phyloP scores from a whole-genome alignment of 1,140 invertebrate genomes.

The Chrysopa pallens region DNA sequence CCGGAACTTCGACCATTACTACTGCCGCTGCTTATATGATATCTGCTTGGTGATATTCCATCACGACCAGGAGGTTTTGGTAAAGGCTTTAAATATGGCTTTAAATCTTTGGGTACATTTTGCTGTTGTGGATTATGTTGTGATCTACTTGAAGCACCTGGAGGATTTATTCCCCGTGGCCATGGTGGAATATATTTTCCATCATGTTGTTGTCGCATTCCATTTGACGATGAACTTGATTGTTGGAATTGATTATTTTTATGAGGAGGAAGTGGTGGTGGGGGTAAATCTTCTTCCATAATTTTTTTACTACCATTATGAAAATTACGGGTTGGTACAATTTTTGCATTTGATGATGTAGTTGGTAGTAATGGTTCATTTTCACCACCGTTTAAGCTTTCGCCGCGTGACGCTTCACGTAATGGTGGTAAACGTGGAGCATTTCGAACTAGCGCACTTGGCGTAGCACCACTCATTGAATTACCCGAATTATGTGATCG shows the following conservation, averaged over 20 bases:
- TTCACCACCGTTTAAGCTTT: slow-evolving; percentile 32
- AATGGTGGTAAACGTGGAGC: slow-evolving; percentile 16
- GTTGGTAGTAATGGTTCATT: slow-evolving; percentile 44
- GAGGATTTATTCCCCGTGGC: slow-evolving; percentile 30
- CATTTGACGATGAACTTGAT: slow-evolving; percentile 10
- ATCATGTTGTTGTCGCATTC: slow-evolving; percentile 9
- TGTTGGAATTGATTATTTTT: slow-evolving; percentile 23
- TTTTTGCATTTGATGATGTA: slow-evolving; percentile 26
- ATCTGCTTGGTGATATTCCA: slow-evolving; percentile 13
- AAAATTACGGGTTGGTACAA: slow-evolving; percentile 22
- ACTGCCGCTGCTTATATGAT: slow-evolving; percentile 4
- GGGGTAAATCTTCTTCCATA: slow-evolving; percentile 23
- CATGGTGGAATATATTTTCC: slow-evolving; percentile 29
- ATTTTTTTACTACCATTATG: slow-evolving; percentile 22
- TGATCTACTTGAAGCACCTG: slow-evolving; percentile 13
- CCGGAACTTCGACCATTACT: slow-evolving; percentile 12
- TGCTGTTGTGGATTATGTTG: not conserved
- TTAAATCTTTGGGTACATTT: slow-evolving; percentile 10
- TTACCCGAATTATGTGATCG: slow-evolving; percentile 7
- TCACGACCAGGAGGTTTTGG: slow-evolving; percentile 30
- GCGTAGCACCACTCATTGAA: slow-evolving; percentile 14
- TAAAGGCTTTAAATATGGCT: slow-evolving; percentile 35
- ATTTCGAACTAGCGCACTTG: slow-evolving; percentile 13
- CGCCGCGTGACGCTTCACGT: slow-evolving; percentile 13
- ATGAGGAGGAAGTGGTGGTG: slow-evolving; percentile 32